Base-by-base conservation (phyloP, 1,140 invertebrate genomes). In the Cherax destructor region DNA sequence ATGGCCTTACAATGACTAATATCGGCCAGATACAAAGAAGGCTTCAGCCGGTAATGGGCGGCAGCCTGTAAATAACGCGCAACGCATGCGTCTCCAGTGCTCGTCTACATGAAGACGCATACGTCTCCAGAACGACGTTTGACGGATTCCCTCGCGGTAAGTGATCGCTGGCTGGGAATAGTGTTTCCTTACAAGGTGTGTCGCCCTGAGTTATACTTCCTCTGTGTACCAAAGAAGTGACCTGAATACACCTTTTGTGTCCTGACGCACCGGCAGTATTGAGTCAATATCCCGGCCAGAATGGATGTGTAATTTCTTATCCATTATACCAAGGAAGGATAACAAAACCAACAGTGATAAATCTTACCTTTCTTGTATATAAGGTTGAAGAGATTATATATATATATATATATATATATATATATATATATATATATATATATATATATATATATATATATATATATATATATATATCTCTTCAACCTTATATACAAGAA, bases 1-100 rank as follows among this genome's bases (percentile, higher is more conserved):
- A 79, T 92, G 49, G 79, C 50, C 74, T 18, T 85, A 92, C 91
- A 92, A 88, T 88, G 86, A 92, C 91, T 92, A 92, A 92, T 92
- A 84, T 41, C 81, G 56, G 47, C 24, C 49, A 78, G 83, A 88
- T 65, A 92, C 85, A 92, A 92, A 92, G 65, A 92, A 88, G 65
- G 86, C 52, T 61, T 52, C 69, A 13, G 6, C 72, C 47, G 41
- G 59, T 88, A 92, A 92, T 84, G 83, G 86, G 49, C 11, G 52
- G 11, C 30, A 1, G 30, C 52, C 61, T 50, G 91, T 92, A 92
- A 92, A 92, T 92, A 92, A 92, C 86, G 83, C 59, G 85, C 88
- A 65, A 88, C 47, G 88, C 80, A n/a, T 24, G 4, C 76, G 24
- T n/a, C 30, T 56, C 7, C 16, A 24, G 30, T 52, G 59, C 81